Base-by-base conservation (phyloP, 2,888 invertebrate genomes). In the Leptopilina syphax region DNA sequence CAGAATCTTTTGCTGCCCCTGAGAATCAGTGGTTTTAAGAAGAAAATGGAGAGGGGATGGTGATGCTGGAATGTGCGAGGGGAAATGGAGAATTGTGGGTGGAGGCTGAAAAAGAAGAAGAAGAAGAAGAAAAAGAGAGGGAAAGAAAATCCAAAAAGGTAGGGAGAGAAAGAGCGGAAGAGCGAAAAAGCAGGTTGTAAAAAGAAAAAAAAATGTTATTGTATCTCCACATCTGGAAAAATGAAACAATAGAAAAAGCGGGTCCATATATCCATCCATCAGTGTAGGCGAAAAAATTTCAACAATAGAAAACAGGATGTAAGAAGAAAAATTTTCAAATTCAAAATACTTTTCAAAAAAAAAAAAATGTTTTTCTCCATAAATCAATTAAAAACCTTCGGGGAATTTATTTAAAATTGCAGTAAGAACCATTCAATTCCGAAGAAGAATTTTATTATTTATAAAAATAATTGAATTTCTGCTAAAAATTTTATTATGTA, bases 101-200 rank as follows among this genome's bases (percentile, higher is more conserved):
- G 81, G 79, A 76, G 60, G 77, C 73, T 77, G 78, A 78, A 54
- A 67, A 24, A 68, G 3, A 34, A 34, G 34, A 34, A 34, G 34
- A 24, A 41, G 77, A 77, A 9, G 9, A 7, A 76, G 77, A 57
- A 70, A 77, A 77, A 34, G 60, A 54, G 76, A 77, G 79, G 24
- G 68, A 76, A 81, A 60, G 57, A 54, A 65, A 34, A 63, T 63
- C 34, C 9, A 6, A 47, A 50, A 18, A n/a, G 65, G 65, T 44
- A 65, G 18, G 24, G 65, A n/a, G 12, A 50, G 34, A 8, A 27
- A 41, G 13, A n/a, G 44, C 44, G 9, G 41, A 18, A 76, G 41
- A n/a, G 18, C 60, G 68, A 68, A 10, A 18, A 24, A 68, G 12
- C 41, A 57, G 73, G 54, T 24, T 54, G 54, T 27, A 12, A 54